Conservation (phyloP, 2,797 vertebrate genomes). For the Heteromormyrus szaboi region DNA sequence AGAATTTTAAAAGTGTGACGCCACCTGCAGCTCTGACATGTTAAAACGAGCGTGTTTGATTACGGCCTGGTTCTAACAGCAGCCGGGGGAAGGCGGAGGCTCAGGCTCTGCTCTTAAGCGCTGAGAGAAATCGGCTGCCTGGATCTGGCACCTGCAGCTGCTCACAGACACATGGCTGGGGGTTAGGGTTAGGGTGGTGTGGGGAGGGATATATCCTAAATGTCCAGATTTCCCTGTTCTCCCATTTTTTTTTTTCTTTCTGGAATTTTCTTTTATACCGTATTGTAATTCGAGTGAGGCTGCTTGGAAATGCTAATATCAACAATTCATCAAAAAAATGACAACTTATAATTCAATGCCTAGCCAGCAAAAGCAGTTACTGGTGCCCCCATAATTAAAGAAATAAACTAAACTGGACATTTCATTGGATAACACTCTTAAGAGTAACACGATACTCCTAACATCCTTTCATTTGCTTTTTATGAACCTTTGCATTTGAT, state of each 20-base stretch:
- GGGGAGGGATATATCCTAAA: neutral
- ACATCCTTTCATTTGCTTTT: neutral
- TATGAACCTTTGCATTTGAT: neutral
- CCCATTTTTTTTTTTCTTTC: neutral
- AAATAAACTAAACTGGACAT: neutral
- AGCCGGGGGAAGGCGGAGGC: neutral
- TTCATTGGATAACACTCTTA: neutral
- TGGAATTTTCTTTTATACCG: neutral
- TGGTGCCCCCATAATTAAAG: neutral
- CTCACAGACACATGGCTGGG: neutral
- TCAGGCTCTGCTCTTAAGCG: neutral
- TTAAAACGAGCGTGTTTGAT: neutral
- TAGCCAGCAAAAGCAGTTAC: neutral
- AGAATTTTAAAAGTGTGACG: neutral
- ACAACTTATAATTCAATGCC: neutral
- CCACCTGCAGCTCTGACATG: neutral
- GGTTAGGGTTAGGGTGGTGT: neutral
- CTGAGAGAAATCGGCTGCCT: neutral
- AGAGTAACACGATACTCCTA: neutral
- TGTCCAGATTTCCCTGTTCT: neutral
- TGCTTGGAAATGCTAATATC: neutral
- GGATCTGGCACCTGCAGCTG: slow-evolving; percentile 11
- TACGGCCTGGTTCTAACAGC: neutral
- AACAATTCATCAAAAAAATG: neutral
- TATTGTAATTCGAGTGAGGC: neutral